These are phyloP conservation scores for Quadriops clusia DNA, from an alignment of 2,888 invertebrate species.

Conservation along the genomic window DNA sequence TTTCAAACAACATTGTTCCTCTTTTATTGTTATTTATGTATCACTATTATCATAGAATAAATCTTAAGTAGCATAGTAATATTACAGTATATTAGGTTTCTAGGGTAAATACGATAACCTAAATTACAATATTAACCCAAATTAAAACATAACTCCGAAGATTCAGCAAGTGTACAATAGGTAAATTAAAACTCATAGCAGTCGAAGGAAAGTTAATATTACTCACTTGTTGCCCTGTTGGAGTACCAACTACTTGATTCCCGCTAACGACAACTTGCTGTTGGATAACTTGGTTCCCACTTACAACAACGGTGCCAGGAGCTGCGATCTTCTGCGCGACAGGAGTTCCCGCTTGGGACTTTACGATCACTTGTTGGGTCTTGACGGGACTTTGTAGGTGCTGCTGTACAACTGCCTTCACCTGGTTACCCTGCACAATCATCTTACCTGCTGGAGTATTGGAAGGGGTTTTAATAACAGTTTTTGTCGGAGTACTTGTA, in stretches of 20 bases:
- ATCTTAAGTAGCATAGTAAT: too few species aligned
- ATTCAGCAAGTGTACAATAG: too few species aligned
- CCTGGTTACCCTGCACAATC: conserved; percentile 22
- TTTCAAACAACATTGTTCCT: too few species aligned
- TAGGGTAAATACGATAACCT: too few species aligned
- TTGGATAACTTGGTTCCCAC: conserved; percentile 30
- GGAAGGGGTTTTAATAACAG: conserved; percentile 23
- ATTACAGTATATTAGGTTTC: too few species aligned
- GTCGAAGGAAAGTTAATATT: too few species aligned
- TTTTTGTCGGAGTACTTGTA: conserved; percentile 20
- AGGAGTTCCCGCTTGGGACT: conserved; percentile 27
- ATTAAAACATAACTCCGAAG: too few species aligned
- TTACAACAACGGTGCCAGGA: conserved; percentile 31
- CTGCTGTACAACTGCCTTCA: conserved; percentile 20
- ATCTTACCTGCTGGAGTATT: conserved; percentile 27
- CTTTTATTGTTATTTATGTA: too few species aligned
- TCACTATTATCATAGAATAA: too few species aligned
- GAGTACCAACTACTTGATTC: conserved; percentile 31
- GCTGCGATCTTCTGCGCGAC: conserved; percentile 34
- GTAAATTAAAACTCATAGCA: too few species aligned
- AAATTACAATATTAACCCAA: too few species aligned
- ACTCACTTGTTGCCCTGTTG: conserved; percentile 37
- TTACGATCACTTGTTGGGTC: conserved; percentile 28
- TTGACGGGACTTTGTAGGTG: conserved; percentile 25
- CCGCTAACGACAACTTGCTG: conserved; percentile 31